These are phyloP conservation scores for Solenopsis invicta DNA, from an alignment of 1,140 invertebrate species.

Conservation along the genomic window DNA sequence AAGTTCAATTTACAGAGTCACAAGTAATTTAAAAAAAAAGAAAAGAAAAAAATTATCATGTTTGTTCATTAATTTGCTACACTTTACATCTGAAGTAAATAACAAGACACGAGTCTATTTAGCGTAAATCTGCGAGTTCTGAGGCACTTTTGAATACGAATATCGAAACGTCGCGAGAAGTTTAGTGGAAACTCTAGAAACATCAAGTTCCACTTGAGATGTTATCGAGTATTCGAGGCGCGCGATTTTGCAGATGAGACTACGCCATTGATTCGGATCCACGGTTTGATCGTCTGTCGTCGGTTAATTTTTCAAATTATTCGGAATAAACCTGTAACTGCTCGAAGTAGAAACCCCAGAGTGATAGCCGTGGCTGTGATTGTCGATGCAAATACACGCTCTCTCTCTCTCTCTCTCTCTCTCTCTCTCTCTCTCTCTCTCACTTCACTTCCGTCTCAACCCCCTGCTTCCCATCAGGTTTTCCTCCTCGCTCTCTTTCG, in stretches of 20 bases:
- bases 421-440: neutral
- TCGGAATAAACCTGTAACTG: conserved; percentile 76
- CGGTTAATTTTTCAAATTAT: conserved; percentile 79
- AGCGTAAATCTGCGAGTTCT: neutral
- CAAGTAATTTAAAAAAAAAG: conserved; percentile 32
- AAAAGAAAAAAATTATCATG: conserved; percentile 12
- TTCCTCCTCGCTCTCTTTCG: too few relatives aligned
- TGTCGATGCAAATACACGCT: conserved; percentile 83
- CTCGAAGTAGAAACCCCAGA: conserved; percentile 74
- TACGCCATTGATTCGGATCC: neutral
- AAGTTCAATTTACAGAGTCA: neutral
- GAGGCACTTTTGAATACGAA: neutral
- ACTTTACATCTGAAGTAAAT: neutral
- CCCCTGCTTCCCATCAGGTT: too few relatives aligned
- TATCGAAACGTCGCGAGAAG: conserved; percentile 12
- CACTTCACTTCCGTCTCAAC: too few relatives aligned
- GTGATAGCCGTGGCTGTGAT: conserved; percentile 79
- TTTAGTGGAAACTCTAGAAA: conserved; percentile 16
- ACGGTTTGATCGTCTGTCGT: conserved; percentile 39
- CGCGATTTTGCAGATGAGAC: conserved; percentile 5
- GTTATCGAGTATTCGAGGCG: conserved; percentile 32
- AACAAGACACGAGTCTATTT: conserved; percentile 10
- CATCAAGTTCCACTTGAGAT: neutral
- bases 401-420: conserved; percentile 59
- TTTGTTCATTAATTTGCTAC: conserved; percentile 3